Percentiles rank a stretch among this genome's conserved stretches.
These are phyloP conservation scores for Serranus cabrilla DNA, from an alignment of 2,797 vertebrate species.

Conservation along the genomic window DNA sequence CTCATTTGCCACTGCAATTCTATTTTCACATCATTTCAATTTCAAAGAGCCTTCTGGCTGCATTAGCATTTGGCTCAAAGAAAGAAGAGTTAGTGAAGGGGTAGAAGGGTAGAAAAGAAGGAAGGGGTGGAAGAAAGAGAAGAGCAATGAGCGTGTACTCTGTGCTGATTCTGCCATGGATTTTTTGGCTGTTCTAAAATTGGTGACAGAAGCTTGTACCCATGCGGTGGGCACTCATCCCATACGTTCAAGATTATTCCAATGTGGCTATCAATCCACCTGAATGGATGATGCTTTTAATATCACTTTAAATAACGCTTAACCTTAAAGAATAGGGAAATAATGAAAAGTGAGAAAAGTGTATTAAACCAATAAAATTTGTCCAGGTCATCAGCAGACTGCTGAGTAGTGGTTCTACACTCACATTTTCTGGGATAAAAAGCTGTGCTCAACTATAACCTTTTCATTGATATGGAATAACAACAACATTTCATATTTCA, in stretches of 20 bases:
- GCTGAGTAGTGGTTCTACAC: constrained; percentile 4
- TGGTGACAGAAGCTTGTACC: constrained; percentile 9
- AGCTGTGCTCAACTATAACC: constrained; percentile 3
- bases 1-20: constrained; percentile 84
- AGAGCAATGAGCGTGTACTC: constrained; percentile 31
- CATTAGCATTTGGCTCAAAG: constrained; percentile 81
- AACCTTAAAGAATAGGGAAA: constrained; percentile 25
- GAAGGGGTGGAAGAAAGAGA: constrained; percentile 27
- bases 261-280: too few species aligned
- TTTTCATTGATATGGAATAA: constrained; percentile 6
- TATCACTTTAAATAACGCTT: constrained; percentile 47
- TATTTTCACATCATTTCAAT: constrained; percentile 88
- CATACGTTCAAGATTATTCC: not conserved
- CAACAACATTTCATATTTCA: constrained; percentile 6
- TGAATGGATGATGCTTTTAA: constrained; percentile 27
- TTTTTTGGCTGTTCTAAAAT: constrained; percentile 40
- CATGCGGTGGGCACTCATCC: not conserved
- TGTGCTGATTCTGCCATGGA: constrained; percentile 16
- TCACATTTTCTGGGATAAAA: constrained; percentile 14
- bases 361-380: constrained; percentile 38
- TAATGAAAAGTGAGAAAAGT: constrained; percentile 33
- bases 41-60: constrained; percentile 83
- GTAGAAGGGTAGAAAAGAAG: constrained; percentile 49
- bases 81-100: constrained; percentile 67
- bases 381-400: constrained; percentile 34